These are phyloP conservation scores for Lasioglossum lativentre DNA, from an alignment of 2,888 invertebrate species.

Conservation along the genomic window DNA sequence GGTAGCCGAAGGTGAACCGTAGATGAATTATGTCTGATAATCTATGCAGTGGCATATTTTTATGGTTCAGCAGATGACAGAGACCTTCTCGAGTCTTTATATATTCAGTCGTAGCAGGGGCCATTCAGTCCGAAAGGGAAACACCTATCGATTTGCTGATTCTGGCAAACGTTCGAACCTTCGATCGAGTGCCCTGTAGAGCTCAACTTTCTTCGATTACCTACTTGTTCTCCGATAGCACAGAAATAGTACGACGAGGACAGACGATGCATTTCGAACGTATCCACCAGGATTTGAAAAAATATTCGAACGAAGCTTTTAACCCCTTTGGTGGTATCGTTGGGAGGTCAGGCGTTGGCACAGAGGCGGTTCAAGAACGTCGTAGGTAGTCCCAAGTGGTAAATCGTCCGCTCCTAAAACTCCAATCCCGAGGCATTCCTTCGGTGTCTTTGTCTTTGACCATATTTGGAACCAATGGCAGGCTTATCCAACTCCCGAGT, in stretches of 20 bases:
- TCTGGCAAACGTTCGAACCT: constrained; percentile 1
- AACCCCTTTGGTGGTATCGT: neutral
- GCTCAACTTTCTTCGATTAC: neutral
- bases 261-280: neutral
- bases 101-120: neutral
- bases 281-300: neutral
- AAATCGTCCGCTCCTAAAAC: too few species aligned
- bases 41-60: neutral
- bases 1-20: neutral
- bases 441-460: neutral
- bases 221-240: constrained; percentile 6
- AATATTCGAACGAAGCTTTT: neutral
- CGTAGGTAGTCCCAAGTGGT: too few species aligned
- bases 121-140: neutral
- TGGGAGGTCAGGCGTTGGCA: neutral
- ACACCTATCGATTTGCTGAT: neutral
- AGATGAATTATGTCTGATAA: neutral
- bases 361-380: neutral
- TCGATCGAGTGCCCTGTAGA: neutral
- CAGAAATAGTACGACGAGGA: neutral
- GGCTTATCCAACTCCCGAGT: neutral
- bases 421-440: neutral
- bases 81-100: too few species aligned
- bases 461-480: neutral
- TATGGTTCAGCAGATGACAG: neutral